Evolutionary conservation across 2,888 invertebrate genomes (phyloP).

Genomic region (Priocnemis perturbator): DNA sequence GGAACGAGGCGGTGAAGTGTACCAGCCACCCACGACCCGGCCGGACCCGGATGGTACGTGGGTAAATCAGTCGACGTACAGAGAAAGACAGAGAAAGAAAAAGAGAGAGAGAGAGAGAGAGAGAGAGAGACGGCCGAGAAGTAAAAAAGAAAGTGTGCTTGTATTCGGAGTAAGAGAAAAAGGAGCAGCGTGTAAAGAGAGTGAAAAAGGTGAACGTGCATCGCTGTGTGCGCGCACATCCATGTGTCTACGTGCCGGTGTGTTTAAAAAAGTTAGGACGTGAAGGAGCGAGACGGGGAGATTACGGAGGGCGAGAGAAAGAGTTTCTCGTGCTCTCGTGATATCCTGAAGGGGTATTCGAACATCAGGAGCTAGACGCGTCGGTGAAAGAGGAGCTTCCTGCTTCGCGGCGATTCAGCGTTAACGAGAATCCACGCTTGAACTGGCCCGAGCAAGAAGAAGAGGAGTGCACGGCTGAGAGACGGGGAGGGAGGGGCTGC

Average conservation of each 20-base stretch:
- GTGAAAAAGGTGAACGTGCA: neutral
- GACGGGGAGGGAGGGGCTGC: neutral
- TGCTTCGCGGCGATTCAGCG: constrained; percentile 1
- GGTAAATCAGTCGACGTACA: neutral
- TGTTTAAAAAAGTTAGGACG: neutral
- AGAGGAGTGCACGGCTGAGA: neutral
- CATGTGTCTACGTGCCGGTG: neutral
- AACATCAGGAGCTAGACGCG: neutral
- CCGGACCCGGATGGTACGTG: neutral
- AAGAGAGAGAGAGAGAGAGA: neutral
- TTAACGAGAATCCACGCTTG: constrained; percentile 9
- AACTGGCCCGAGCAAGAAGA: neutral
- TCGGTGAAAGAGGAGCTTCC: neutral
- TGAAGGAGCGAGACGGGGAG: too few relatives aligned
- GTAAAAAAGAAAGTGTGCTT: too few relatives aligned
- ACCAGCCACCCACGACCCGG: too few relatives aligned
- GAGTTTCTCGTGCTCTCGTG: neutral
- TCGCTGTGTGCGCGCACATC: too few relatives aligned
- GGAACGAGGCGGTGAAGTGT: too few relatives aligned
- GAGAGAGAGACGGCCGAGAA: neutral
- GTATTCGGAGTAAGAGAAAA: too few relatives aligned
- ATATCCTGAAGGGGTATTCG: neutral
- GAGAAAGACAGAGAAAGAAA: constrained; percentile 5
- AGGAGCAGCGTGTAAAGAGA: neutral
- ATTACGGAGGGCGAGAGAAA: too few relatives aligned